Base-by-base conservation (phyloP, 1,140 invertebrate species). In the Bombus cullumanus region DNA sequence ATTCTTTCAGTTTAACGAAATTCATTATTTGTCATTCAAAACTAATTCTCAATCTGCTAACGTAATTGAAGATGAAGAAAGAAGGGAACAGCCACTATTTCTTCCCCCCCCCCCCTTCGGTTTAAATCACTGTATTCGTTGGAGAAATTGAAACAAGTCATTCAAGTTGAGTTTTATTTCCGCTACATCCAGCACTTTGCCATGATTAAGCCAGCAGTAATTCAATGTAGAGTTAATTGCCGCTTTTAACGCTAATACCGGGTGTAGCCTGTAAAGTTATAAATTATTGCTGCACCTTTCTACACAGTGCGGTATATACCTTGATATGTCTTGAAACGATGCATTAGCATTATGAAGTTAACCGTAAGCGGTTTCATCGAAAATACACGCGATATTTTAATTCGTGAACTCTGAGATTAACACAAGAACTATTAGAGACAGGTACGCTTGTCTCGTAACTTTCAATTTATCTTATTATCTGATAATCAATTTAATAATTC, bases 201-300 rank as follows among this genome's bases (percentile, higher is more conserved):
- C 43, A 34, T 75, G 37, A 75, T 75, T 75, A 53, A 75, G 47
- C 47, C n/a, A 34, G 25, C 25, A 4, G 43, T 74, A 74, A 74
- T 39, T 74, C 72, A 74, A 74, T 74, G 72, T 47, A 31, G 43
- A 74, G 73, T 75, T 75, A 75, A 75, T 75, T 37, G 47, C 31
- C 13, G 47, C 43, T 75, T 75, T 75, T 57, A 57, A 75, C 73
- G 47, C 73, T 75, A 75, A 57, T 53, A 13, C 34, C 73, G 47
- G 73, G 47, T 57, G 73, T 57, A 57, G 47, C 73, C 47, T 57
- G 73, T 34, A 53, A 53, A 75, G 73, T 75, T 75, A 75, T 75
- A 75, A 75, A 75, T 75, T 75, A 75, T 75, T 28, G 73, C 47
- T 25, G 31, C 73, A 34, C 47, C 34, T 53, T 53, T 53, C 43